Base-by-base conservation (phyloP, 2,888 invertebrate genomes). In the Dasypolia templi region DNA sequence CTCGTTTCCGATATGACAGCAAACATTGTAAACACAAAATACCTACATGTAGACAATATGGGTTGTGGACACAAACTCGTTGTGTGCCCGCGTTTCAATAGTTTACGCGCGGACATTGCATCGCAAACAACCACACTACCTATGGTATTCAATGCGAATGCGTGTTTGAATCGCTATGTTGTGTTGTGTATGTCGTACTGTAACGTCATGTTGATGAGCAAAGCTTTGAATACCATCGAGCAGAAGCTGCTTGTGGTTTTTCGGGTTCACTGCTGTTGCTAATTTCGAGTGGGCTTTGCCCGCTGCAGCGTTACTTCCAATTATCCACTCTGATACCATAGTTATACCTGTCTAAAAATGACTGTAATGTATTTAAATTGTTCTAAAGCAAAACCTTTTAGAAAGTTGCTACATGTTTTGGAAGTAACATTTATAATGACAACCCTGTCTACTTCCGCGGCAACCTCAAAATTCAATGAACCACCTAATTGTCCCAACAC, bases 401-500 rank as follows among this genome's bases (percentile, higher is more conserved):
- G 59, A 61, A 75, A 61, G 59, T 53, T 69, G 58, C 49, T 59
- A 29, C 22, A 39, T 29, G 17, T 19, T 44, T 29, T 78, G n/a
- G 14, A 77, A 51, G 22, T 39, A 46, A 70, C 29, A 49, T 61
- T 74, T 22, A 55, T 46, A 53, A 46, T 17, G 53, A 32, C 42
- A 68, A 46, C 49, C 22, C 44, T 19, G 56, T 29, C 51, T 39
- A n/a, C 46, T 69, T 58, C 56, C 75, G 49, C 46, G 19, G 19
- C 39, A 65, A 66, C 77, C 77, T 81, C 55, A 56, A 77, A 81
- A 81, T 29, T 70, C 62, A 81, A 53, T 81, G 77, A 71, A 70
- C 70, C 79, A 71, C 19, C 46, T 64, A 56, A 79, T 62, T 62
- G 35, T 14, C 9, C 29, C 26, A 67, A 26, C 46, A 49, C 32